These are phyloP conservation scores for Sinocyclocheilus anshuiensis DNA, from an alignment of 2,113 vertebrate species.

Conservation along the genomic window DNA sequence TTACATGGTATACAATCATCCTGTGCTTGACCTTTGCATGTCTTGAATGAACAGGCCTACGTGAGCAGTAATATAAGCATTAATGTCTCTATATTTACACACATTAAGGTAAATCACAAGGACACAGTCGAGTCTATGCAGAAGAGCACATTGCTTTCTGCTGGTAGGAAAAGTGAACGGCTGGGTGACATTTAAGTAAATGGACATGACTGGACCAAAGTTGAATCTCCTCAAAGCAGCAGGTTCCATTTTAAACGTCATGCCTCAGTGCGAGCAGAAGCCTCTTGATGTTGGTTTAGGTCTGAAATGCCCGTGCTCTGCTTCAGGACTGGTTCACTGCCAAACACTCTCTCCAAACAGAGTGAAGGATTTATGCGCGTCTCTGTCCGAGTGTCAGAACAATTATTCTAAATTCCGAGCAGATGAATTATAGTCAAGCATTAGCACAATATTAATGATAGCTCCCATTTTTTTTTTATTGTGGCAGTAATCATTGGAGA, in stretches of 20 bases:
- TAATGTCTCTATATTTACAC: constrained; percentile 4
- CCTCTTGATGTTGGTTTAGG: background rate
- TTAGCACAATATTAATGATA: constrained; percentile 72
- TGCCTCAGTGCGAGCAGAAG: background rate
- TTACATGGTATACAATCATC: constrained; percentile 35
- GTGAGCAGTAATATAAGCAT: background rate
- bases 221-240: constrained; percentile 39
- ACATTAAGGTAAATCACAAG: background rate
- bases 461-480: constrained; percentile 66
- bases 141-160: background rate
- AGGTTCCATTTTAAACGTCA: constrained; percentile 12
- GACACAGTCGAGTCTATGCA: background rate
- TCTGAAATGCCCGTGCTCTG: constrained; percentile 56
- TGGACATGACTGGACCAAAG: constrained; percentile 2
- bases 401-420: constrained; percentile 72
- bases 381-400: constrained; percentile 77
- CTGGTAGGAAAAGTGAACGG: background rate
- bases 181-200: constrained; percentile 18
- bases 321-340: constrained; percentile 76
- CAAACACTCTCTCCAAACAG: constrained; percentile 71
- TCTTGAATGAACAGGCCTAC: constrained; percentile 56
- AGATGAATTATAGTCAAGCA: constrained; percentile 74
- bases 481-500: constrained; percentile 66
- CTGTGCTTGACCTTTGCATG: constrained; percentile 60
- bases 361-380: constrained; percentile 77